Evolutionary conservation across 1,140 invertebrate genomes (phyloP).

Genomic region (Seison nebaliae): DNA sequence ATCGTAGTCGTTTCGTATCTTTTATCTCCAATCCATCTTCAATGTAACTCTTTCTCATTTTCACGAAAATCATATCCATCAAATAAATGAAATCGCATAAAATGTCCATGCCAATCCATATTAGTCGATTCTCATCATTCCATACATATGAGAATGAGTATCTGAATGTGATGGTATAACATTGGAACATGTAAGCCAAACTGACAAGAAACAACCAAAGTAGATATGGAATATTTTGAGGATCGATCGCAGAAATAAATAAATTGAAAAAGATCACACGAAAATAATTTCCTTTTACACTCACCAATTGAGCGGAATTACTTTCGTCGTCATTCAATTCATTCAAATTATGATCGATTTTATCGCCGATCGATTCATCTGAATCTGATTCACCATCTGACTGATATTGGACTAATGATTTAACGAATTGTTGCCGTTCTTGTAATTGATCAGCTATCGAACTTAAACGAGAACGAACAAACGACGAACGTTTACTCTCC

Average conservation of each 20-base stretch:
- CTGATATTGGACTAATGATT: too few relatives aligned
- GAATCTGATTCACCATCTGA: too few relatives aligned
- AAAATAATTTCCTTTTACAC: too few relatives aligned
- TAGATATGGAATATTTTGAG: conserved; percentile 41
- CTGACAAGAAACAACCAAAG: conserved; percentile 53
- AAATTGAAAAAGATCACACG: too few relatives aligned
- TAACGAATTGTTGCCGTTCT: too few relatives aligned
- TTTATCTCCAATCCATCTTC: conserved; percentile 18
- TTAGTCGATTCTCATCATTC: conserved; percentile 17
- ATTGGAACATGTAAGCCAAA: conserved; percentile 55
- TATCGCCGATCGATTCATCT: too few relatives aligned
- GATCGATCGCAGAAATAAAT: background rate
- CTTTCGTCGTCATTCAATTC: too few relatives aligned
- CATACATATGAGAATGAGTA: conserved; percentile 37
- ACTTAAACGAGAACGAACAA: too few relatives aligned
- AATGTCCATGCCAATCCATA: conserved; percentile 52
- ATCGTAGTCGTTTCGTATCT: background rate
- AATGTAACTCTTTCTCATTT: conserved; percentile 35
- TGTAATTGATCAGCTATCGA: too few relatives aligned
- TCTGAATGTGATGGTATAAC: conserved; percentile 52
- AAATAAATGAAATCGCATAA: conserved; percentile 53
- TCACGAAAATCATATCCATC: conserved; percentile 50
- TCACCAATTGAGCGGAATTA: too few relatives aligned
- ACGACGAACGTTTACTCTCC: too few relatives aligned
- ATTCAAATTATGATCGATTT: too few relatives aligned